phyloP scores from a whole-genome alignment of 2,797 vertebrate genomes.

The Meda fulgida region DNA sequence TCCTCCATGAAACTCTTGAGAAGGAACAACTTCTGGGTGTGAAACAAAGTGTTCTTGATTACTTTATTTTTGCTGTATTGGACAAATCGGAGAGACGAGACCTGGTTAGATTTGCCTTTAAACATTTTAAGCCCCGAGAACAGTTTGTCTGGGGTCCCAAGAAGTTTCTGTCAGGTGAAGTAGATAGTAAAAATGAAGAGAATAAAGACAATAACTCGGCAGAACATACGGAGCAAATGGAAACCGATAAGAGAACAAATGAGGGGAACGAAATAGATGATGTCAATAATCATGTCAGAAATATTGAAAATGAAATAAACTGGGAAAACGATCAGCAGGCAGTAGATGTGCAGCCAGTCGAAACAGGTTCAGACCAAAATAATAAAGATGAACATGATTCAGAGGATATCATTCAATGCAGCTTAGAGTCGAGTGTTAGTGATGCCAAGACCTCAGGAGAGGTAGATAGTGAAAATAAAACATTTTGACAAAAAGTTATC shows the following conservation, averaged over 20 bases:
- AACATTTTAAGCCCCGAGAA: slow-evolving; percentile 68
- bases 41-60: slow-evolving; percentile 87
- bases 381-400: not conserved
- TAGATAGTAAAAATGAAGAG: not conserved
- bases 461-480: not conserved
- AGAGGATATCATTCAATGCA: not conserved
- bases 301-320: too few relatives aligned
- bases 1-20: slow-evolving; percentile 86
- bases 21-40: slow-evolving; percentile 70
- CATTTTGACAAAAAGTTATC: too few relatives aligned
- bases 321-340: not conserved
- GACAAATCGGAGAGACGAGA: slow-evolving; percentile 74
- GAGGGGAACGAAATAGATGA: not conserved
- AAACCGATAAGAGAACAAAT: not conserved
- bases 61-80: slow-evolving; percentile 88
- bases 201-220: not conserved
- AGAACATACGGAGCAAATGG: not conserved
- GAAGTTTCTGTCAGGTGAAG: slow-evolving; percentile 63
- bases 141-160: slow-evolving; percentile 89
- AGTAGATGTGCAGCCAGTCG: not conserved
- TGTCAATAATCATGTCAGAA: too few relatives aligned
- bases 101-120: slow-evolving; percentile 84
- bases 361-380: not conserved
- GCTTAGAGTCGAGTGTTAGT: not conserved
- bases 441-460: not conserved